Evolutionary conservation across 2,888 invertebrate species (phyloP).

Genomic region (Meandrusa payeni): DNA sequence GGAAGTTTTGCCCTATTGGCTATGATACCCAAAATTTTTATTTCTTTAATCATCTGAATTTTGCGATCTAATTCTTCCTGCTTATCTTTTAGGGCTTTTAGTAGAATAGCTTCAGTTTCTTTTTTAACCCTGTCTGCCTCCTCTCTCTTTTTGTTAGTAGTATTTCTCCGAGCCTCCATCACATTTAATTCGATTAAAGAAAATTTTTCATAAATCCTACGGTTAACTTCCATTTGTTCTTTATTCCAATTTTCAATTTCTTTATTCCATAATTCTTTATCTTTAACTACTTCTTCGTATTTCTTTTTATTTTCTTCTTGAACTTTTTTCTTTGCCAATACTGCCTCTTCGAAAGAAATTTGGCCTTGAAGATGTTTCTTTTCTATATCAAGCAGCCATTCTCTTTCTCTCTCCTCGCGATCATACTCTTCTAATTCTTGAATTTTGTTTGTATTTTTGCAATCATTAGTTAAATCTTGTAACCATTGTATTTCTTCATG

Average conservation of each 20-base stretch:
- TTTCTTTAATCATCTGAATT: slow-evolving; percentile 74
- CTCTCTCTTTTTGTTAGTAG: slow-evolving; percentile 50
- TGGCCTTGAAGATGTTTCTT: slow-evolving; percentile 80
- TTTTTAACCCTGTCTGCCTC: slow-evolving; percentile 51
- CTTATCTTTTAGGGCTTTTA: slow-evolving; percentile 61
- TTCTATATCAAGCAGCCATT: slow-evolving; percentile 76
- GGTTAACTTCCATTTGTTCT: slow-evolving; percentile 69
- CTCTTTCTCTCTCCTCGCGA: slow-evolving; percentile 66
- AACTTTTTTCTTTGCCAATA: slow-evolving; percentile 76
- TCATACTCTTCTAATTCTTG: slow-evolving; percentile 66
- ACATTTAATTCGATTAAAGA: slow-evolving; percentile 53
- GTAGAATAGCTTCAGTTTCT: slow-evolving; percentile 49
- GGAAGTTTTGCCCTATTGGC: slow-evolving; percentile 73
- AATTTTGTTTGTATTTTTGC: slow-evolving; percentile 58
- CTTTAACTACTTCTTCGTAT: slow-evolving; percentile 70
- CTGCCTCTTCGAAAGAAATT: slow-evolving; percentile 81
- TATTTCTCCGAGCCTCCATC: slow-evolving; percentile 50
- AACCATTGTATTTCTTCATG: slow-evolving; percentile 75
- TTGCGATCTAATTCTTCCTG: slow-evolving; percentile 73
- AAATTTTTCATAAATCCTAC: slow-evolving; percentile 63
- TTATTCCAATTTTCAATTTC: slow-evolving; percentile 76
- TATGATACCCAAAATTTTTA: slow-evolving; percentile 67
- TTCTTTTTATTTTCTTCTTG: slow-evolving; percentile 71
- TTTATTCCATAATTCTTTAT: slow-evolving; percentile 66
- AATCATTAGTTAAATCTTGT: slow-evolving; percentile 67